Evolutionary conservation across 2,797 vertebrate genomes (phyloP), one percentile per base, ranked within the genome.

Genomic region (Coilia nasus): DNA sequence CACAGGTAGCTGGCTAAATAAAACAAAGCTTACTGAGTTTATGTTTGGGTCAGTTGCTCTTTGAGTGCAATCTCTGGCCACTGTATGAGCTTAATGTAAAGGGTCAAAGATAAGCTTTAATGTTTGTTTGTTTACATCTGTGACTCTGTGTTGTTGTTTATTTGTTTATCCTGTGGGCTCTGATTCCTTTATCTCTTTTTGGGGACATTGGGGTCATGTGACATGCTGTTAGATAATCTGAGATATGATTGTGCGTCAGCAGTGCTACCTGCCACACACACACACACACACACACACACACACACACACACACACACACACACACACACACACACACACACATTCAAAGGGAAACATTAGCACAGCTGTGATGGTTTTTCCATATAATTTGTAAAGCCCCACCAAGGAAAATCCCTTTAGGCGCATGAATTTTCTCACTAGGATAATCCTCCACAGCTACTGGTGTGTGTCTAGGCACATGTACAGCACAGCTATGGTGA

Each of bases 321-420:
- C 47, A 47, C 67, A 82, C 50, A 59, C 28, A 85, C 57, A 83
- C 31, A 17, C 50, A 81, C 14, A 7, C 28, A 82, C 21, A 28
- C 35, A 87, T 75, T 1, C 31, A 86, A 84, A 64, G 35, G 67
- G 41, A 56, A 86, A 50, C 83, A 85, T 87, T 87, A 81, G 71
- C 86, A 85, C 86, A 87, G 84, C 84, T 88, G 85, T 81, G 87
- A 23, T 86, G 82, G 82, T 88, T 88, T 86, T 90, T 81, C 54
- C 83, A 81, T 81, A 82, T 78, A 71, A 41, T 81, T 83, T 80
- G 54, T 83, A 83, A 41, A 84, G 75, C 81, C 84, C 81, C 83
- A 87, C 84, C 85, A 85, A 59, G 80, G 83, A 25, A 85, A 85
- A 87, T 87, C 85, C 83, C 87, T 84, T 88, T 84, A 87, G 83